phyloP scores from a whole-genome alignment of 2,113 vertebrate genomes.

The Paraplagusia blochii region DNA sequence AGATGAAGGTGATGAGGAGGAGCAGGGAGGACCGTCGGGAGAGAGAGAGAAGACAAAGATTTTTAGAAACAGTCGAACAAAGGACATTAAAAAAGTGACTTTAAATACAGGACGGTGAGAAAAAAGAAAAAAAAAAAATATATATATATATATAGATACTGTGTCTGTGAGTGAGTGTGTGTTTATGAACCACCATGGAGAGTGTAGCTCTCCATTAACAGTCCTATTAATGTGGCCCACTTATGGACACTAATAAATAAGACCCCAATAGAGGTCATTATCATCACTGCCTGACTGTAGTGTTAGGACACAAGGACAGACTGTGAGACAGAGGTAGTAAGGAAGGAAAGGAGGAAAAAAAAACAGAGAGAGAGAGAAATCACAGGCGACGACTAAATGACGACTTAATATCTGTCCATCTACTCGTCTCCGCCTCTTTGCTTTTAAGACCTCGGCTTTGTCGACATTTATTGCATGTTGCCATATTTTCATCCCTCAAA shows the following conservation, averaged over 20 bases:
- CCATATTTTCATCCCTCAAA: conserved; percentile 79
- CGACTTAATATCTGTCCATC: conserved; percentile 44
- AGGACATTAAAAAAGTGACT: too few species aligned
- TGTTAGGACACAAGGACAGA: conserved; percentile 11
- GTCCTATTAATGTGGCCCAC: conserved; percentile 71
- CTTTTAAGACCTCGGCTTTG: conserved; percentile 64
- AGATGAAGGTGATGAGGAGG: too few species aligned
- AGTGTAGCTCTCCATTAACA: too few species aligned
- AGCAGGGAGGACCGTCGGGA: too few species aligned
- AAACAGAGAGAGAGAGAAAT: background rate
- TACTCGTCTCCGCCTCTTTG: conserved; percentile 43
- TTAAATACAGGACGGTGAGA: too few species aligned
- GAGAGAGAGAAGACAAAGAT: too few species aligned
- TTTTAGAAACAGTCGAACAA: too few species aligned
- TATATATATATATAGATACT: too few species aligned
- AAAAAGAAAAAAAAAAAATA: too few species aligned
- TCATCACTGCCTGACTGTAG: conserved; percentile 1
- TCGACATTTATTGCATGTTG: conserved; percentile 76
- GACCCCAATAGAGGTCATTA: conserved; percentile 63
- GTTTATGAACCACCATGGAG: too few species aligned
- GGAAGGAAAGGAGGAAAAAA: background rate
- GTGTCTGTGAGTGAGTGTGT: too few species aligned
- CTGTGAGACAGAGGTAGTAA: background rate
- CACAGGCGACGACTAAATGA: conserved; percentile 1
- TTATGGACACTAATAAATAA: conserved; percentile 71